A percentile compares a stretch with the other conserved stretches of the same genome.
Evolutionary conservation across 2,888 invertebrate genomes (phyloP).

Genomic region (Orthosia incerta): DNA sequence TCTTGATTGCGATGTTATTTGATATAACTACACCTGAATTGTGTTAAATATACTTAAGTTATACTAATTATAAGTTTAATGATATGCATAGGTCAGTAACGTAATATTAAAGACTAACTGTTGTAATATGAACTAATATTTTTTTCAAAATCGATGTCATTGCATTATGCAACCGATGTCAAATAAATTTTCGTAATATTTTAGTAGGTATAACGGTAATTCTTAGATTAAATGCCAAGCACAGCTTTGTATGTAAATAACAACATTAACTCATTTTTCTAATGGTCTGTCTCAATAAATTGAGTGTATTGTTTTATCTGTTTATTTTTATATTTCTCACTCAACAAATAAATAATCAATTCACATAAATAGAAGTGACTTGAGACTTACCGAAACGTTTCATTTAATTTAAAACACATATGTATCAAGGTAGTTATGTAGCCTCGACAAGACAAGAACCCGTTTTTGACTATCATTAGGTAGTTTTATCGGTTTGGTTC

Average conservation of each 20-base stretch:
- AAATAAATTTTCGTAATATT: not conserved
- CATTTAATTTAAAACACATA: conserved; percentile 18
- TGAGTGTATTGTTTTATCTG: not conserved
- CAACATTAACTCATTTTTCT: not conserved
- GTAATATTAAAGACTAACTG: conserved; percentile 5
- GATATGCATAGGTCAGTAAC: conserved; percentile 7
- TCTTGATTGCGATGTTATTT: not conserved
- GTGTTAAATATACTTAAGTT: conserved; percentile 1
- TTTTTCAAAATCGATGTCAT: not conserved
- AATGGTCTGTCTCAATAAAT: conserved; percentile 10
- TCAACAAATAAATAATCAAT: conserved; percentile 1
- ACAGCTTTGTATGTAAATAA: conserved; percentile 16
- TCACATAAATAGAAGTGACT: conserved; percentile 13
- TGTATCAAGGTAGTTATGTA: conserved; percentile 7
- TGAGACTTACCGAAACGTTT: not conserved
- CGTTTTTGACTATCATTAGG: conserved; percentile 30
- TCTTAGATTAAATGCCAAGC: conserved; percentile 17
- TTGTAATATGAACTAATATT: conserved; percentile 3
- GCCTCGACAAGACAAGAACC: conserved; percentile 23
- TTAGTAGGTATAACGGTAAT: not conserved
- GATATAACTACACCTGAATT: conserved; percentile 5
- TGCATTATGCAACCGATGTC: not conserved
- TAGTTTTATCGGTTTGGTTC: conserved; percentile 5
- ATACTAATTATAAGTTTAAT: not conserved
- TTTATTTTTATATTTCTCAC: not conserved